Evolutionary conservation across 2,888 invertebrate genomes (phyloP).

Genomic region (Unio delphinus): DNA sequence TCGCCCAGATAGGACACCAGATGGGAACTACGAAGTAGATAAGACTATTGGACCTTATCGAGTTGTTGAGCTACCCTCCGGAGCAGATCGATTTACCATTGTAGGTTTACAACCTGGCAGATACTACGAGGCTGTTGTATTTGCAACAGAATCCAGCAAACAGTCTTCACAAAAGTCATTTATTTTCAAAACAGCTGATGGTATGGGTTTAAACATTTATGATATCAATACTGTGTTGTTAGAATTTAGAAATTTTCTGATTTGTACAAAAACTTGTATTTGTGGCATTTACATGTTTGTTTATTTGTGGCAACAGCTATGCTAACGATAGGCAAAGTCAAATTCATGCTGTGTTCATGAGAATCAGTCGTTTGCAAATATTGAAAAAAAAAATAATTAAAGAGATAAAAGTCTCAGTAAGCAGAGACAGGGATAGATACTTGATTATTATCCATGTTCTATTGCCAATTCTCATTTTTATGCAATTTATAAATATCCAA

Average conservation of each 20-base stretch:
- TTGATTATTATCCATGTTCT: no score
- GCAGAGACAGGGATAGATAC: no score
- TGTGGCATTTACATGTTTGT: no score
- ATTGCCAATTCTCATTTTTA: no score
- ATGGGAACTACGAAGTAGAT: slow-evolving; percentile 29
- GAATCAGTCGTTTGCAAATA: no score
- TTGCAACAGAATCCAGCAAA: slow-evolving; percentile 30
- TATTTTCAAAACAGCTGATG: slow-evolving; percentile 34
- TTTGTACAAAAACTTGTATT: no score
- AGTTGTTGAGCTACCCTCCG: slow-evolving; percentile 75
- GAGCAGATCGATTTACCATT: slow-evolving; percentile 81
- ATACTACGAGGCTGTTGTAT: slow-evolving; percentile 36
- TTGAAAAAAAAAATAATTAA: no score
- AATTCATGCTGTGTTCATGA: no score
- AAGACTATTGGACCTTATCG: slow-evolving; percentile 6
- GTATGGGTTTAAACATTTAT: slow-evolving; percentile 17
- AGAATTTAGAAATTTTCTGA: neutral
- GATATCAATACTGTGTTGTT: neutral
- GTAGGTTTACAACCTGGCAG: slow-evolving; percentile 19
- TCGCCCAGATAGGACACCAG: slow-evolving; percentile 13
- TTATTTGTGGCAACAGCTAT: no score
- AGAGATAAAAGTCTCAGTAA: no score
- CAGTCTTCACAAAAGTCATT: slow-evolving; percentile 25
- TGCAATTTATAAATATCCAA: no score
- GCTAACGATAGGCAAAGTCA: no score